Evolutionary conservation across 2,113 vertebrate species (phyloP).

Genomic region (Ceratotherium simum): DNA sequence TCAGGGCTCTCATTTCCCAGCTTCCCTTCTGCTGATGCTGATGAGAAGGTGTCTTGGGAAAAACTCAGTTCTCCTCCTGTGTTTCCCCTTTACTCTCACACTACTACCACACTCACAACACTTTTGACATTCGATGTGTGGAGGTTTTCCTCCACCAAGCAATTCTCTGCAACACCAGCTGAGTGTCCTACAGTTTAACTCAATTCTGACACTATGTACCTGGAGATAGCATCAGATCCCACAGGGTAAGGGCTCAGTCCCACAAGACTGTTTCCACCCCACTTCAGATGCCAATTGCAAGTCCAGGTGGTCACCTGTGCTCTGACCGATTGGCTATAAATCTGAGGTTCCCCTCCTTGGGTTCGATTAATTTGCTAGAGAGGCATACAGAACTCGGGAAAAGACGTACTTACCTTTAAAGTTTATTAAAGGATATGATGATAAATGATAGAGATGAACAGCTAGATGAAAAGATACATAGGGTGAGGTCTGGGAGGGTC

Average conservation of each 20-base stretch:
- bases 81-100: background rate
- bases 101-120: fast-evolving
- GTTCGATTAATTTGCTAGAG: background rate
- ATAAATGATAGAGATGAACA: background rate
- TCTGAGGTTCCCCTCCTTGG: background rate
- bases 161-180: background rate
- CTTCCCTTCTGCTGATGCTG: background rate
- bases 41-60: background rate
- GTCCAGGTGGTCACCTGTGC: background rate
- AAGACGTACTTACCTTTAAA: background rate
- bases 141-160: background rate
- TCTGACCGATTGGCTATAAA: background rate
- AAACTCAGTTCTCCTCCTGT: background rate
- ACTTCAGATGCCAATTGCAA: background rate
- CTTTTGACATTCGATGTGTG: background rate
- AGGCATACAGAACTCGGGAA: background rate
- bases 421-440: background rate
- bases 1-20: background rate
- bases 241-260: background rate
- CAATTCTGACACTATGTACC: background rate
- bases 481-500: background rate
- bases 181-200: background rate
- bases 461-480: background rate
- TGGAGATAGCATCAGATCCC: background rate
- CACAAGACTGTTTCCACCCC: background rate